phyloP scores from a whole-genome alignment of 1,140 invertebrate genomes.

The Helicorthomorpha holstii region DNA sequence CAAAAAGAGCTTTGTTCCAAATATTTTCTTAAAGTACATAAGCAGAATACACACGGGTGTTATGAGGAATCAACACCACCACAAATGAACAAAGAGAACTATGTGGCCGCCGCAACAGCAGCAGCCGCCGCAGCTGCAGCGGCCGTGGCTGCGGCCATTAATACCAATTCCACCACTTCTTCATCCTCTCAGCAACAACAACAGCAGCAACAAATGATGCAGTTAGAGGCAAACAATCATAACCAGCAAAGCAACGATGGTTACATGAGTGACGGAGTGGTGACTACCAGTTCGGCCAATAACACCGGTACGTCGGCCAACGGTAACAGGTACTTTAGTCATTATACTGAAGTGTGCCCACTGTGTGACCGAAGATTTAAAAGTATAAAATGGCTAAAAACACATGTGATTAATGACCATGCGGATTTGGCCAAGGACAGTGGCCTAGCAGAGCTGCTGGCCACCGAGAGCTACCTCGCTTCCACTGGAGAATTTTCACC shows the following conservation, averaged over 20 bases:
- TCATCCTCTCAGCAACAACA: constrained; percentile 15
- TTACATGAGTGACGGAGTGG: constrained; percentile 5
- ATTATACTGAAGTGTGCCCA: constrained; percentile 54
- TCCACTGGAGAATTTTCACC: too few relatives aligned
- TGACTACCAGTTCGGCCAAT: constrained; percentile 24
- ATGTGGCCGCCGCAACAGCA: constrained; percentile 21
- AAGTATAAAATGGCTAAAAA: constrained; percentile 73
- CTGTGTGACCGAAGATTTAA: constrained; percentile 74
- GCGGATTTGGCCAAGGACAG: constrained; percentile 50
- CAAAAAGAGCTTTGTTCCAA: constrained; percentile 95
- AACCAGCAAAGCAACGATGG: neutral
- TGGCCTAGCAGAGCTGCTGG: neutral
- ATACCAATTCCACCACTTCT: constrained; percentile 27
- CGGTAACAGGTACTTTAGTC: constrained; percentile 43
- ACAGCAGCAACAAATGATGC: constrained; percentile 30
- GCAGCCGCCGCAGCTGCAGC: constrained; percentile 33
- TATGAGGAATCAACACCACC: constrained; percentile 38
- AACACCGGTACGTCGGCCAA: constrained; percentile 24
- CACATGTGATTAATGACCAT: constrained; percentile 73
- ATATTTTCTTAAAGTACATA: constrained; percentile 91
- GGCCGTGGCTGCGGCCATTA: constrained; percentile 21
- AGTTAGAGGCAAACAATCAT: neutral
- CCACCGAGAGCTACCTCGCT: neutral
- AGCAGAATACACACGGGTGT: constrained; percentile 94
- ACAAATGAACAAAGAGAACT: constrained; percentile 3